Evolutionary conservation across 2,113 vertebrate genomes (phyloP).

Genomic region (Coracopsis vasa): DNA sequence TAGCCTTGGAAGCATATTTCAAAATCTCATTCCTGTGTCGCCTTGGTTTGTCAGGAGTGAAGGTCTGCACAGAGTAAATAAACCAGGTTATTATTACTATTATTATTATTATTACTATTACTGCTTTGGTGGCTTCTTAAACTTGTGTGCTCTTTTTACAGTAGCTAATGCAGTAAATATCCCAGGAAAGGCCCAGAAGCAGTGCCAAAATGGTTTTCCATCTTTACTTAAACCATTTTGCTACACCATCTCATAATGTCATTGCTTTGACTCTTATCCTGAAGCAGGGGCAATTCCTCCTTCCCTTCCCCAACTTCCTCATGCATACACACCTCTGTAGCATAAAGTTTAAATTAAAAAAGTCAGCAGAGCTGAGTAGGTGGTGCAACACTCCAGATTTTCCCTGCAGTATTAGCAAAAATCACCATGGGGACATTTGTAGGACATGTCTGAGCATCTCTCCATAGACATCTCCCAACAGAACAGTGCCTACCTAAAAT

Average conservation of each 20-base stretch:
- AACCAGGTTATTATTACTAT: not conserved
- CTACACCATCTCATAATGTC: not conserved
- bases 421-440: not conserved
- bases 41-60: conserved; percentile 5
- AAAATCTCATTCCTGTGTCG: conserved; percentile 25
- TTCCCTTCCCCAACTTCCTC: not conserved
- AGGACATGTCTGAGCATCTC: not conserved
- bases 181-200: not conserved
- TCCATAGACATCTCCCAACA: not conserved
- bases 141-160: not conserved
- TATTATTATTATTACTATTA: not conserved
- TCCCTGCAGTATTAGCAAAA: not conserved
- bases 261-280: not conserved
- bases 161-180: not conserved
- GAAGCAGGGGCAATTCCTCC: not conserved
- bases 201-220: not conserved
- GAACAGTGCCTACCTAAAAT: not conserved
- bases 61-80: not conserved
- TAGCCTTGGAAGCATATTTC: conserved; percentile 14
- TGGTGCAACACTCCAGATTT: not conserved
- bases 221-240: not conserved
- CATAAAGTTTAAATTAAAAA: not conserved
- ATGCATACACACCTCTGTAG: not conserved
- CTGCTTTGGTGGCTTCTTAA: not conserved
- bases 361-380: not conserved